A percentile compares a stretch with the other conserved stretches of the same genome.
Conservation (phyloP, 2,113 vertebrate species). For the Drymodes brunneopygia region DNA sequence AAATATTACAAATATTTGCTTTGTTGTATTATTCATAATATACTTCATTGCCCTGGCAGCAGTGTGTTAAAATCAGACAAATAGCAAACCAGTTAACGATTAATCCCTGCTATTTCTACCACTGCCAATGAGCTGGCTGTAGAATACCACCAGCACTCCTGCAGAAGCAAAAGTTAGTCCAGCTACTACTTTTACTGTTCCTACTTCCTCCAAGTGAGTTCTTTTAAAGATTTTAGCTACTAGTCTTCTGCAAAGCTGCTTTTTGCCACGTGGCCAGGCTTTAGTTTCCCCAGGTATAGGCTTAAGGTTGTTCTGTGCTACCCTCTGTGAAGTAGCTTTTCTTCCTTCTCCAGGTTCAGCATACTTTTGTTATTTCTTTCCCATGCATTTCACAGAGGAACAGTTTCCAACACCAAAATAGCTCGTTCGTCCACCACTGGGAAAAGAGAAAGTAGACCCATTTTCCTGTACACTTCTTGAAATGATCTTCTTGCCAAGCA, state of each 20-base stretch:
- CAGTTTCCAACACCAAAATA: conserved; percentile 57
- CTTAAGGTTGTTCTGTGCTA: not conserved
- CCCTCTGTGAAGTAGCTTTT: not conserved
- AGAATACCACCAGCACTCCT: not conserved
- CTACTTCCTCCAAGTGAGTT: not conserved
- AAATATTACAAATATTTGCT: conserved; percentile 15
- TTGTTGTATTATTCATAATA: not conserved
- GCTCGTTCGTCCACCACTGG: conserved; percentile 48
- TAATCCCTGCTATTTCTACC: not conserved
- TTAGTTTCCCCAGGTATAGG: not conserved
- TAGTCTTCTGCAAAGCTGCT: not conserved
- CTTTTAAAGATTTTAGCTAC: not conserved
- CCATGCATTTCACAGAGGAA: conserved; percentile 38
- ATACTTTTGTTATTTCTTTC: conserved; percentile 33
- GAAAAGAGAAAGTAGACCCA: conserved; percentile 65
- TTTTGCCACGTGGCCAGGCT: not conserved
- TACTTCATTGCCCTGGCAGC: not conserved
- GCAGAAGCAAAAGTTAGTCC: not conserved
- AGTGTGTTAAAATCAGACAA: conserved; percentile 17
- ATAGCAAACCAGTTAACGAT: conserved; percentile 8
- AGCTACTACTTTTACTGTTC: not conserved
- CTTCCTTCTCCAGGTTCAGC: not conserved
- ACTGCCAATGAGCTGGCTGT: not conserved
- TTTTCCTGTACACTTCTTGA: conserved; percentile 58
- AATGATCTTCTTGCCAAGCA: conserved; percentile 58